Evolutionary conservation across 37 sponge, comb jelly and placozoan species (phyloP).

Genomic region (Hexactinellida sp.): DNA sequence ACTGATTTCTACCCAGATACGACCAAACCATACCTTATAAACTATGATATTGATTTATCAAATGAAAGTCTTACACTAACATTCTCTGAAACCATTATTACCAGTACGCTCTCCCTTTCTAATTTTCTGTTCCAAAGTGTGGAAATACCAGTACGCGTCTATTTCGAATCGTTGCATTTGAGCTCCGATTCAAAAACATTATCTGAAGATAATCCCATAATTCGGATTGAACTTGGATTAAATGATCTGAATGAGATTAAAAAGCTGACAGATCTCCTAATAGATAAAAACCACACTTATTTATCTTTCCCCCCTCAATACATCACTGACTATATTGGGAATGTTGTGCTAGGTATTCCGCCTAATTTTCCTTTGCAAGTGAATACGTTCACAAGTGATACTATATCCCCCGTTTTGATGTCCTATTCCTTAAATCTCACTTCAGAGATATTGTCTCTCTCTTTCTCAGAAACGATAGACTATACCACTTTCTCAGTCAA

Average conservation of each 20-base stretch:
- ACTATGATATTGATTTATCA: slow-evolving; percentile 40
- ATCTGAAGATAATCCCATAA: slow-evolving; percentile 31
- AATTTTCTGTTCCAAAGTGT: slow-evolving; percentile 41
- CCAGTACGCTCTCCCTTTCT: slow-evolving; percentile 1
- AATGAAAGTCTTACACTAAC: slow-evolving; percentile 27
- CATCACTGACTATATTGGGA: slow-evolving; percentile 46
- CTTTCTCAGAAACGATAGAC: slow-evolving; percentile 74
- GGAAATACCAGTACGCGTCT: neutral
- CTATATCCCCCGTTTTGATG: slow-evolving; percentile 29
- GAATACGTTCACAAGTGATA: slow-evolving; percentile 30
- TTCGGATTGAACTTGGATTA: slow-evolving; percentile 29
- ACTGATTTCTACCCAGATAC: slow-evolving; percentile 44
- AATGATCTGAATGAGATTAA: slow-evolving; percentile 69
- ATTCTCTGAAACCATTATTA: slow-evolving; percentile 66
- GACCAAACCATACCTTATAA: slow-evolving; percentile 37
- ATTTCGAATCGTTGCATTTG: slow-evolving; percentile 28
- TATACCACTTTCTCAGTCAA: slow-evolving; percentile 39
- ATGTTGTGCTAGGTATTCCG: slow-evolving; percentile 28
- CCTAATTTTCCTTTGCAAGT: slow-evolving; percentile 26
- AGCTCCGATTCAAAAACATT: slow-evolving; percentile 28
- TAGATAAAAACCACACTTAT: slow-evolving; percentile 42
- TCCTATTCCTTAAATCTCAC: slow-evolving; percentile 57
- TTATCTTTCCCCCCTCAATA: slow-evolving; percentile 34
- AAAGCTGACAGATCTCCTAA: slow-evolving; percentile 35
- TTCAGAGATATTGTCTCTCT: slow-evolving; percentile 49